phyloP scores from a whole-genome alignment of 2,888 invertebrate species.

The Meliscaeva auricollis region DNA sequence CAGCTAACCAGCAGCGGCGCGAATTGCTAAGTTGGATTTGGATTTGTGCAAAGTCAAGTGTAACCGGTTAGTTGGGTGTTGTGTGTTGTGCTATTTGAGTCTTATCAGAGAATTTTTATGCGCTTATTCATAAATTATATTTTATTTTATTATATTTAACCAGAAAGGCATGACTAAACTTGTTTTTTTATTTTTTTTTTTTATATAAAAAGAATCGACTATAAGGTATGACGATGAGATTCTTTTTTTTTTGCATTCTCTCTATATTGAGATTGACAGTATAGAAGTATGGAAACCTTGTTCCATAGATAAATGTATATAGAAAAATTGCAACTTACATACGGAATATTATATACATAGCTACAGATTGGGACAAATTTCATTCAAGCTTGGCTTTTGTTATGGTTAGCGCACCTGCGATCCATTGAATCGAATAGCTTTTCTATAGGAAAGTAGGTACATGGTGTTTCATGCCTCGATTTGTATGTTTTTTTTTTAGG shows the following conservation, averaged over 20 bases:
- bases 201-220: constrained; percentile 17
- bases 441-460: not conserved
- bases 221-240: constrained; percentile 3
- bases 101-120: constrained; percentile 73
- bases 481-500: not conserved
- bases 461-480: not conserved
- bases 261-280: not conserved
- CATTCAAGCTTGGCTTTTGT: constrained; percentile 6
- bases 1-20: constrained; percentile 7
- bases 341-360: not conserved
- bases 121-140: constrained; percentile 74
- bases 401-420: constrained; percentile 13
- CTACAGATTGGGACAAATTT: not conserved
- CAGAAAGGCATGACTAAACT: constrained; percentile 68
- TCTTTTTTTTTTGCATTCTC: constrained; percentile 18
- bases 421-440: not conserved
- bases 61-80: constrained; percentile 62
- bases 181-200: constrained; percentile 49
- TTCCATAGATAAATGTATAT: not conserved
- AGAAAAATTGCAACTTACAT: not conserved
- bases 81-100: constrained; percentile 26
- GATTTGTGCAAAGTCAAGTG: constrained; percentile 47
- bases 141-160: constrained; percentile 56
- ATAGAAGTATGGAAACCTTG: no score
- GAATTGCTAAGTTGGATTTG: constrained; percentile 27